phyloP scores from a whole-genome alignment of 1,140 invertebrate species.

The Platyura marginata region DNA sequence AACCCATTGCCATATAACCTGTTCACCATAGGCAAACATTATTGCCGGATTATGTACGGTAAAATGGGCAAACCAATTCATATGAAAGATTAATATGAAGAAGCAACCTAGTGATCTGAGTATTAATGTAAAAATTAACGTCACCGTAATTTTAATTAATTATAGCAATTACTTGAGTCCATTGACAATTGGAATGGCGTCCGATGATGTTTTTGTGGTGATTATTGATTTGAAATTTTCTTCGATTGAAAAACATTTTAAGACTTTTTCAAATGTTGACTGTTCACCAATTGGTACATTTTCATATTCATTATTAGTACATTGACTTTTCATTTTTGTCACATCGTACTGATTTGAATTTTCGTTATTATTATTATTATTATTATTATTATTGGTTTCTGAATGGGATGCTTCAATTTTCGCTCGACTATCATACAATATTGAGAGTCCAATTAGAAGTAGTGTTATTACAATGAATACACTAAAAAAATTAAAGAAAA shows the following conservation, averaged over 20 bases:
- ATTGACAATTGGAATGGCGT: slow-evolving; percentile 20
- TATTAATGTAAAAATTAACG: not conserved
- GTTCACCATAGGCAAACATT: slow-evolving; percentile 16
- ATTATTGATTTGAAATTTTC: slow-evolving; percentile 13
- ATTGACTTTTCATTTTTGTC: too few species aligned
- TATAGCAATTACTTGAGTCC: slow-evolving; percentile 9
- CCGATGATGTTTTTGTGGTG: slow-evolving; percentile 5
- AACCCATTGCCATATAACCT: slow-evolving; percentile 15
- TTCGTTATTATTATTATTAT: slow-evolving; percentile 1
- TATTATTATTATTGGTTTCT: too few species aligned
- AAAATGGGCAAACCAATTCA: slow-evolving; percentile 23
- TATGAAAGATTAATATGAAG: slow-evolving; percentile 19
- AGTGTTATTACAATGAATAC: slow-evolving; percentile 11
- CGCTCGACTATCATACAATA: too few species aligned
- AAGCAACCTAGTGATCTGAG: slow-evolving; percentile 17
- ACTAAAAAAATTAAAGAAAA: not conserved
- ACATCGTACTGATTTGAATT: not conserved
- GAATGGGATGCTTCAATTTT: too few species aligned
- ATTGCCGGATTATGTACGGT: slow-evolving; percentile 18
- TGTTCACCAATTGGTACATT: too few species aligned
- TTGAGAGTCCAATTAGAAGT: slow-evolving; percentile 12
- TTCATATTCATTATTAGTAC: too few species aligned
- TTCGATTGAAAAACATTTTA: slow-evolving; percentile 17
- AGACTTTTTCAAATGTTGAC: too few species aligned
- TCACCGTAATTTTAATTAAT: not conserved